Percentiles rank a stretch among this genome's conserved stretches.
Conservation (phyloP, 2,888 invertebrate genomes). For the Thera britannica region DNA sequence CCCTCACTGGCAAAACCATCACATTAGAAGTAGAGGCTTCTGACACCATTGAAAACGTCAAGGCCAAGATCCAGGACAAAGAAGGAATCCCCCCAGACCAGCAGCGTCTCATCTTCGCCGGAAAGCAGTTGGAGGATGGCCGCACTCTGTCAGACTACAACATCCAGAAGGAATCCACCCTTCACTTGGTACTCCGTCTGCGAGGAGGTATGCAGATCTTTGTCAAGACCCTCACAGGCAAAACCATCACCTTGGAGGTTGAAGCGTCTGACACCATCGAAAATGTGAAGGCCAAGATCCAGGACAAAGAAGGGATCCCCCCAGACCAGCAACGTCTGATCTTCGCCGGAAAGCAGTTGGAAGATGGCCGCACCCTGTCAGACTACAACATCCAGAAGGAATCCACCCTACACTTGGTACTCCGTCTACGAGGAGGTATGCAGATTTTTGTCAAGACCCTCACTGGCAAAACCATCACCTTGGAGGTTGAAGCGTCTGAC, state of each 20-base stretch:
- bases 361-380: constrained; percentile 65
- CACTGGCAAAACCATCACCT: constrained; percentile 65
- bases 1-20: constrained; percentile 71
- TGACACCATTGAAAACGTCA: constrained; percentile 72
- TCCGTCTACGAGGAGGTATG: constrained; percentile 69
- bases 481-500: constrained; percentile 68
- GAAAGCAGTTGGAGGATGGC: constrained; percentile 71
- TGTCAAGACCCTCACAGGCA: constrained; percentile 66
- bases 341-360: constrained; percentile 67
- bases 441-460: constrained; percentile 69
- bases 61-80: constrained; percentile 73
- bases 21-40: constrained; percentile 69
- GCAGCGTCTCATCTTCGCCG: constrained; percentile 70
- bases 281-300: constrained; percentile 70
- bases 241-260: constrained; percentile 67
- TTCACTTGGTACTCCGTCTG: constrained; percentile 68
- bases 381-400: constrained; percentile 72
- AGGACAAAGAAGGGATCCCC: constrained; percentile 69
- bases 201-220: constrained; percentile 71
- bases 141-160: constrained; percentile 72
- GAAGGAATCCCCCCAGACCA: constrained; percentile 75
- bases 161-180: constrained; percentile 72
- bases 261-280: constrained; percentile 67
- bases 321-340: constrained; percentile 68
- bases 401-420: constrained; percentile 61